Base-by-base conservation (phyloP, 2,113 vertebrate species). In the Myotis yumanensis region DNA sequence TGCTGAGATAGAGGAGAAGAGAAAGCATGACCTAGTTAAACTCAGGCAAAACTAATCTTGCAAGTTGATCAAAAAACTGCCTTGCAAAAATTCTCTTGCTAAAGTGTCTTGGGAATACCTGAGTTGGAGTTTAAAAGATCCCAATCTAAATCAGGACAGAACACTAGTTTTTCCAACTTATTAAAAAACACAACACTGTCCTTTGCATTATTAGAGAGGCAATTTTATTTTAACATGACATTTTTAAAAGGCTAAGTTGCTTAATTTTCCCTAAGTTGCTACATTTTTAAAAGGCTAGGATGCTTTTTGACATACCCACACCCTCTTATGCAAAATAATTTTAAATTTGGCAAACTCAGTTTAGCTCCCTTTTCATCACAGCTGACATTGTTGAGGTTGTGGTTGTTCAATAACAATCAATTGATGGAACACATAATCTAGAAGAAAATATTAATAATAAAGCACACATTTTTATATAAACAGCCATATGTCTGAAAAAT, bases 11-110 rank as follows among this genome's bases (percentile, higher is more conserved):
- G 93, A 94, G 71, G 43, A 82, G 84, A 86, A 48, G 48, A 92
- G 72, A 92, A 94, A 92, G 30, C 25, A 77, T 95, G 95, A 95
- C 95, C 95, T 92, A 96, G 73, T 95, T 97, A 97, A 96, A 93
- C 52, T 93, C 30, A 17, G 68, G 93, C 62, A 96, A 94, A 93
- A 95, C 95, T 92, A 83, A 94, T 95, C 90, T 95, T 94, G 48
- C 68, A 92, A 84, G 69, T 69, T 89, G 94, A 96, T 96, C 62
- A 93, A 92, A 96, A 96, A 92, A 57, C 18, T 89, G 23, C 90
- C 75, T 95, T 0, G 0, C 11, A 79, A 95, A 95, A 95, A 77
- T 46, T 73, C 66, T 54, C 87, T 87, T 91, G 59, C 54, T 94
- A 69, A 94, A 94, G 66, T 66, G 20, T 37, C 88, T 95, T 76